Conservation (phyloP, 2,113 vertebrate genomes). For the Macrotus californicus region DNA sequence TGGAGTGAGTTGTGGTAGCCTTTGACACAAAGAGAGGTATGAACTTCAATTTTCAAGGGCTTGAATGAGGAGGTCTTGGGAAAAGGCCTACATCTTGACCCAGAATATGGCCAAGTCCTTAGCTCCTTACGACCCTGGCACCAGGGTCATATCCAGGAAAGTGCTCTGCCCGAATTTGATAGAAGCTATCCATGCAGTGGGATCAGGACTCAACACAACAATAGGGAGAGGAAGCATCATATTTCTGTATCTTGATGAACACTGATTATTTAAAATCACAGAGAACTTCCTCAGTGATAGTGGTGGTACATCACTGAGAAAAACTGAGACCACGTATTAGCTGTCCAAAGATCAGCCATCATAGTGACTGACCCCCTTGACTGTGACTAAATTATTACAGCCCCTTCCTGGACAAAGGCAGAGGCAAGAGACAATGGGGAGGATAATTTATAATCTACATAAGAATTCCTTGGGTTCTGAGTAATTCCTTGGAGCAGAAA, state of each 20-base stretch:
- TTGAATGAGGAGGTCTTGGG: background rate
- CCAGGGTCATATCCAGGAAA: background rate
- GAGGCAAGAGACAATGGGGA: background rate
- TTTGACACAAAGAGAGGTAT: background rate
- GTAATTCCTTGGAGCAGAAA: background rate
- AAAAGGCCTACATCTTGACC: background rate
- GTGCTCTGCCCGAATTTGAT: background rate
- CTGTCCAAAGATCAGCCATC: background rate
- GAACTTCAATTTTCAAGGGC: background rate
- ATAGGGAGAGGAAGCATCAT: background rate
- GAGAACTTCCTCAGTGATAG: background rate
- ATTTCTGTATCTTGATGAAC: background rate
- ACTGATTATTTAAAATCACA: background rate
- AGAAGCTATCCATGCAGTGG: background rate
- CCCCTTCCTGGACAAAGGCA: background rate
- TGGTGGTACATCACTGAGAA: background rate
- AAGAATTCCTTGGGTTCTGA: background rate
- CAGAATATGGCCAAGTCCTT: background rate
- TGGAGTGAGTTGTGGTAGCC: background rate
- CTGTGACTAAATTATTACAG: background rate
- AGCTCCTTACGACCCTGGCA: background rate
- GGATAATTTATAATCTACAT: background rate
- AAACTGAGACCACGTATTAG: background rate
- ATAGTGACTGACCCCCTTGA: background rate
- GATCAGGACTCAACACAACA: background rate